phyloP scores from a whole-genome alignment of 2,888 invertebrate genomes.

The Craniophora ligustri region DNA sequence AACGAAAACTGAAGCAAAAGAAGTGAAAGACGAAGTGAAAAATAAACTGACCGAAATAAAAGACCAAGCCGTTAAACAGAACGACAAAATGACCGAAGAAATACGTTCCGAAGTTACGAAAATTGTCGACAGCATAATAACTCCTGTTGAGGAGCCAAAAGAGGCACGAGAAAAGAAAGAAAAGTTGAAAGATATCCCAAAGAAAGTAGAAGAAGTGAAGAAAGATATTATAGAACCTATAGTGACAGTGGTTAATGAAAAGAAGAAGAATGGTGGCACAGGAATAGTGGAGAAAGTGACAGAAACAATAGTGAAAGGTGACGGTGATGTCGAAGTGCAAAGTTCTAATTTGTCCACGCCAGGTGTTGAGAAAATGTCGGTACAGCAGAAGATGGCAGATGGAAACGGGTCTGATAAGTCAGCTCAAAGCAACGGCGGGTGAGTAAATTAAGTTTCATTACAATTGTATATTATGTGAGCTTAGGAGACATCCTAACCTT shows the following conservation, averaged over 20 bases:
- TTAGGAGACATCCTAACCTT: too few relatives aligned
- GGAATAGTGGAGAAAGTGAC: slow-evolving; percentile 73
- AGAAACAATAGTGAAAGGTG: slow-evolving; percentile 86
- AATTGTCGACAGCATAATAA: slow-evolving; percentile 83
- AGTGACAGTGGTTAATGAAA: slow-evolving; percentile 81
- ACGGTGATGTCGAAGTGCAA: slow-evolving; percentile 89
- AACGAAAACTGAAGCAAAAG: slow-evolving; percentile 68
- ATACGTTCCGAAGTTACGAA: slow-evolving; percentile 79
- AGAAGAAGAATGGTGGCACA: slow-evolving; percentile 66
- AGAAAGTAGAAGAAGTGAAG: slow-evolving; percentile 56
- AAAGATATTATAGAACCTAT: slow-evolving; percentile 77
- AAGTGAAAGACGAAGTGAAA: slow-evolving; percentile 66
- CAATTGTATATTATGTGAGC: not conserved
- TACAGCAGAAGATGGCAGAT: slow-evolving; percentile 68
- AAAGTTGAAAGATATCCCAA: slow-evolving; percentile 52
- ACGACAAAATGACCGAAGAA: slow-evolving; percentile 69
- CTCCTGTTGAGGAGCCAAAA: slow-evolving; percentile 82
- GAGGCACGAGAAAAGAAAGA: slow-evolving; percentile 53
- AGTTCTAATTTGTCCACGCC: slow-evolving; percentile 87
- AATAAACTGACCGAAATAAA: slow-evolving; percentile 70
- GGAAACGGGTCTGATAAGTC: slow-evolving; percentile 78
- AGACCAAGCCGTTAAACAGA: slow-evolving; percentile 70
- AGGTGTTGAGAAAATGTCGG: slow-evolving; percentile 65
- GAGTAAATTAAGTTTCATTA: slow-evolving; percentile 55
- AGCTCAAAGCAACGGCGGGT: slow-evolving; percentile 83